Evolutionary conservation across 2,888 invertebrate genomes (phyloP), one percentile per base, ranked within the genome.

Genomic region (Selenia dentaria): DNA sequence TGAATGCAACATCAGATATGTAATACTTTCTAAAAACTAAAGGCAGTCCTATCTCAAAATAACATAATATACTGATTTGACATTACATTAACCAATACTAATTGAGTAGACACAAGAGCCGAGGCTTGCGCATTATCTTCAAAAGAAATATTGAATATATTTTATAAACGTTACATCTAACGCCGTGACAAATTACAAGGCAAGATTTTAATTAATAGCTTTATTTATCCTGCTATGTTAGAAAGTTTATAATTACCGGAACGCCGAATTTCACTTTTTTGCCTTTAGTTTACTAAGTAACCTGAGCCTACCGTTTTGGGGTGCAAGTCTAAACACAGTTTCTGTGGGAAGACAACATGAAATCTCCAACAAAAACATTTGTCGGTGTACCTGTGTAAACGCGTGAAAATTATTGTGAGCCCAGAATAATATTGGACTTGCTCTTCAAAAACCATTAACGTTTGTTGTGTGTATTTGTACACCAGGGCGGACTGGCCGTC

Each of bases 401-500:
- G 80, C 79, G 83, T 84, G 79, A 83, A 85, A 83, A 84, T 77
- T 74, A 79, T 84, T 85, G 79, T 85, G 77, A 67, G 74, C 77
- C 79, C 81, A 70, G 82, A 85, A 89, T 83, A 90, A 89, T 88
- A 88, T 90, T 90, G 79, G 62, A 66, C 57, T 68, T 75, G 77
- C 86, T 80, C 85, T 87, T 64, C 64, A 84, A 82, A 86, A 84
- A 75, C 84, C 84, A 86, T 86, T 87, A 86, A 70, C 74, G 74
- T 77, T 72, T 83, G 79, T 83, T 82, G 73, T 84, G 74, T 73
- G 62, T 79, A 67, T 83, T 80, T 75, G 71, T 74, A 65, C 67
- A 61, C 59, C 49, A 62, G 62, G 67, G 67, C 63, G 57, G 49
- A 57, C 51, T 60, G 67, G n/a, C 59, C 62, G 64, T 64, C 66